These are phyloP conservation scores for Oncorhynchus keta DNA, from an alignment of 2,113 vertebrate species.

Conservation along the genomic window DNA sequence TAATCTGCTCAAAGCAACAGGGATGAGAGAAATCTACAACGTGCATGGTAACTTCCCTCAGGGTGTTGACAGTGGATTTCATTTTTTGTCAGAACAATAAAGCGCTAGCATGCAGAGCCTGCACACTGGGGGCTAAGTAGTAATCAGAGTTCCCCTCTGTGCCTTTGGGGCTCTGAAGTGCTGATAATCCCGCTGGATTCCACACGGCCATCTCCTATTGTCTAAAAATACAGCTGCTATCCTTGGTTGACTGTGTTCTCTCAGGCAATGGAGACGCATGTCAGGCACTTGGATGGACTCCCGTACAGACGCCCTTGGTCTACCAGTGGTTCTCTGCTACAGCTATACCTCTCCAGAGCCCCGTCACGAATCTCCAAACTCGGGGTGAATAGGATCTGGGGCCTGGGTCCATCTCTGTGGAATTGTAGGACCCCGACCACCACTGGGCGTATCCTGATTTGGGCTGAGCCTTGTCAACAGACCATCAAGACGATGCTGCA, in stretches of 20 bases:
- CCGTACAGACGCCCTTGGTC: background rate
- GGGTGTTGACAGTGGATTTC: constrained; percentile 36
- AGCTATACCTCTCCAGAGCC: constrained; percentile 1
- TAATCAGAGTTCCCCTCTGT: constrained; percentile 49
- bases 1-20: constrained; percentile 24
- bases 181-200: constrained; percentile 62
- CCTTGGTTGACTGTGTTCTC: constrained; percentile 17
- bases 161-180: constrained; percentile 38
- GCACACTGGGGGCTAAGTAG: constrained; percentile 28
- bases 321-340: background rate
- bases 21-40: constrained; percentile 24
- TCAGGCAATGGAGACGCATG: constrained; percentile 21
- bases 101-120: constrained; percentile 31
- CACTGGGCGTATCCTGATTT: background rate
- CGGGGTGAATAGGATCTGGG: constrained; percentile 1
- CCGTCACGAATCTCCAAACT: constrained; percentile 5
- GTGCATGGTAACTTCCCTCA: constrained; percentile 26
- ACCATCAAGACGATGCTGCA: background rate
- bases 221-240: constrained; percentile 63
- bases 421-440: background rate
- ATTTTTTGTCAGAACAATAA: constrained; percentile 48
- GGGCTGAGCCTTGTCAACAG: background rate
- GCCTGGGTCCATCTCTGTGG: constrained; percentile 22
- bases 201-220: constrained; percentile 40
- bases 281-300: background rate